Base-by-base conservation (phyloP, 2,797 vertebrate genomes). In the Rhinophrynus dorsalis region DNA sequence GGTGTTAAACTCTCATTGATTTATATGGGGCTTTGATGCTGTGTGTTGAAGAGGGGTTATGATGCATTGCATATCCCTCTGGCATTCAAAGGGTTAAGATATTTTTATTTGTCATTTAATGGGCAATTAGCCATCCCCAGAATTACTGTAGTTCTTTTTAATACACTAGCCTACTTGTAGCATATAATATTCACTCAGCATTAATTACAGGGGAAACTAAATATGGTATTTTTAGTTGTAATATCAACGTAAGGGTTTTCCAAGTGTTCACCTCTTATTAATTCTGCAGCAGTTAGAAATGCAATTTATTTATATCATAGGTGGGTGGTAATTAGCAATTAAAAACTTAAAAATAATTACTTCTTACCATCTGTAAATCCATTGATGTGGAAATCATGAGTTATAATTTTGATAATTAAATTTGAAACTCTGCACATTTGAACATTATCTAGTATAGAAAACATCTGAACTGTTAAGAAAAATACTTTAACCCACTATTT, bases 321-420 rank as follows among this genome's bases (percentile, higher is more conserved):
- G 57, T 60, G 38, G 57, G 57, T 44, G 57, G 37, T 17, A 60
- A 60, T 60, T 42, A 23, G 37, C 24, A 44, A 60, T 58, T 51
- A 51, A 26, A 9, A 18, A 20, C 17, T 18, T 20, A 44, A 44
- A 44, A 44, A 44, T 60, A 44, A 26, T 60, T 60, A 37, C 13
- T 38, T 38, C 32, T 20, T 60, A 18, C 57, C 57, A 60, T 60
- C 57, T 60, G 38, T 35, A 60, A 13, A 26, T 60, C 29, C 26
- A 60, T 26, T n/a, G 21, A 40, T 33, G 12, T 51, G 47, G 27
- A 58, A 27, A 26, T 60, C 24, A 59, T 27, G 3, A 15, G 4
- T 59, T 15, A 42, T 27, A 27, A 27, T 51, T 51, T 51, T 15
- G 1, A n/a, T 51, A 51, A 51, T 26, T 12, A 27, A 44, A 44